A percentile compares a stretch with the other conserved stretches of the same genome.
Evolutionary conservation across 1,140 invertebrate species (phyloP).

Genomic region (Drosophila navojoa): DNA sequence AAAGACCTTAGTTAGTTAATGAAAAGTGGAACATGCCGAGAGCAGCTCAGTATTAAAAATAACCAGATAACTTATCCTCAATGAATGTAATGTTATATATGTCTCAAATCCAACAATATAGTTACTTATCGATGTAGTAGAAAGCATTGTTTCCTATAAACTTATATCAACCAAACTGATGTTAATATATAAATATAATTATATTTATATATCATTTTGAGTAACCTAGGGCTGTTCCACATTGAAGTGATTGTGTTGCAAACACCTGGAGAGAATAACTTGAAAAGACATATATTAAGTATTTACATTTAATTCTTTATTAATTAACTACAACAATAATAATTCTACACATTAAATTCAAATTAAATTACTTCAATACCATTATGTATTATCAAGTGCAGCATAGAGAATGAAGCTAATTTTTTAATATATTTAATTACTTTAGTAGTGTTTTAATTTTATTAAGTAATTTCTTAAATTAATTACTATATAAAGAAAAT

Average conservation of each 20-base stretch:
- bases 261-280: slow-evolving; percentile 78
- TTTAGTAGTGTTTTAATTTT: slow-evolving; percentile 49
- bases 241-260: slow-evolving; percentile 79
- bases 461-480: slow-evolving; percentile 39
- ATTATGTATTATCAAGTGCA: slow-evolving; percentile 66
- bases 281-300: slow-evolving; percentile 72
- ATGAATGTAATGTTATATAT: slow-evolving; percentile 18
- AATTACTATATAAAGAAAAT: slow-evolving; percentile 32
- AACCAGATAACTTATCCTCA: slow-evolving; percentile 18
- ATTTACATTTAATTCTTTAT: slow-evolving; percentile 59
- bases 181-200: slow-evolving; percentile 15
- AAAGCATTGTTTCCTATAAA: slow-evolving; percentile 34
- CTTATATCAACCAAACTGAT: slow-evolving; percentile 23
- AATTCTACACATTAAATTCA: slow-evolving; percentile 53
- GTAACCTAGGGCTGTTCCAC: slow-evolving; percentile 58
- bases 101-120: slow-evolving; percentile 22
- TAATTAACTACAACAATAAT: slow-evolving; percentile 52
- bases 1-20: slow-evolving; percentile 52
- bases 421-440: slow-evolving; percentile 36
- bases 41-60: slow-evolving; percentile 62
- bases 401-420: slow-evolving; percentile 43
- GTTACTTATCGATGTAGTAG: slow-evolving; percentile 31
- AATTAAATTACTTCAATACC: slow-evolving; percentile 61
- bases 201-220: slow-evolving; percentile 23
- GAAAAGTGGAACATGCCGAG: slow-evolving; percentile 49